Base-by-base conservation (phyloP, 2,888 invertebrate species). In the Zonitis immaculata region DNA sequence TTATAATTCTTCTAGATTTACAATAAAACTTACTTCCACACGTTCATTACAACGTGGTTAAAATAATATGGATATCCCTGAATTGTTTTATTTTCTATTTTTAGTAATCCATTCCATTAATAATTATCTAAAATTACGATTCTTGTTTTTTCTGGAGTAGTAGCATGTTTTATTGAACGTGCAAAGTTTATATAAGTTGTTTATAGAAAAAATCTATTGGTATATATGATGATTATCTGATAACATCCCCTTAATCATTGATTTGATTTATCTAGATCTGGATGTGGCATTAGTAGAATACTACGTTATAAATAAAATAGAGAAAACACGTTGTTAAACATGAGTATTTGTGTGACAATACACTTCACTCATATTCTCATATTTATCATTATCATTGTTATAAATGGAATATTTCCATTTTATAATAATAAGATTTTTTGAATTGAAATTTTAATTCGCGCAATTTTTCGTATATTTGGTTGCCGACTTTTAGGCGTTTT, bases 41-140 rank as follows among this genome's bases (percentile, higher is more conserved):
- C 52, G 52, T 52, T 52, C 16, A 44, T 11, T 8, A 52, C 47
- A 52, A 52, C 52, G 52, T 52, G 52, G 35, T 47, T 32, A 12
- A 1, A 7, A 3, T 35, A 4, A 22, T 22, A 22, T 22, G 22
- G 3, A 22, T 22, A 4, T 22, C 22, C 26, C n/a, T n/a, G n/a
- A n/a, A n/a, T n/a, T n/a, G n/a, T n/a, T n/a, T 26, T 26, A 1
- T 2, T 26, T 26, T 4, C 26, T 26, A 26, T 26, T 26, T 7
- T 26, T 26, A 26, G n/a, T n/a, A n/a, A n/a, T n/a, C n/a, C n/a
- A n/a, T n/a, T n/a, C n/a, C n/a, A n/a, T n/a, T n/a, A n/a, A n/a
- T n/a, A n/a, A n/a, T n/a, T n/a, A n/a, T n/a, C n/a, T n/a, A n/a
- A n/a, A n/a, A n/a, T n/a, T n/a, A n/a, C n/a, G n/a, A n/a, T n/a